Conservation (phyloP, 1,140 invertebrate genomes). For the Trichogramma pretiosum region DNA sequence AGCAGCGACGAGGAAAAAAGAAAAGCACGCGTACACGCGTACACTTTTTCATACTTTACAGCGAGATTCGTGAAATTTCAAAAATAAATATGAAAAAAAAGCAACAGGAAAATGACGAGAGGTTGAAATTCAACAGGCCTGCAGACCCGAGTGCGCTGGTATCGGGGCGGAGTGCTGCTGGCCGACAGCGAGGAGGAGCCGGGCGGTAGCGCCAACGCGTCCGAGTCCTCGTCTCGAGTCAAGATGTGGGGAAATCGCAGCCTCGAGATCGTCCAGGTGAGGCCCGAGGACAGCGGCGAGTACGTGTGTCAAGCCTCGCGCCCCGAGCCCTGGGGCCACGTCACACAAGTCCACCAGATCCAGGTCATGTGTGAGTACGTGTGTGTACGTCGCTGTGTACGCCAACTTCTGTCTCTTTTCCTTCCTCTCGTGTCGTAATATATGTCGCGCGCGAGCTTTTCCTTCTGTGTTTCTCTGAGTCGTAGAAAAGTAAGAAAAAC, state of each 20-base stretch:
- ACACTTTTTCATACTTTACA: too few relatives aligned
- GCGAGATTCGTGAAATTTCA: too few relatives aligned
- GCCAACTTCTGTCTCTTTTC: neutral
- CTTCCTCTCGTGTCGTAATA: too few relatives aligned
- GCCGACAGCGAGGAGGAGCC: conserved; percentile 34
- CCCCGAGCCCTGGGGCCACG: conserved; percentile 49
- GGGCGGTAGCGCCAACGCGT: conserved; percentile 18
- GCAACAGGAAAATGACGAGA: neutral
- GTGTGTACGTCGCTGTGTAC: neutral
- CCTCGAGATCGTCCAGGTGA: conserved; percentile 54
- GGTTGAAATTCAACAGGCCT: conserved; percentile 2
- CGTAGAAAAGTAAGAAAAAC: too few relatives aligned
- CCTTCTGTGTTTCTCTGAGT: too few relatives aligned
- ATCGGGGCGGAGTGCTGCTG: conserved; percentile 43
- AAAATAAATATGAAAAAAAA: neutral
- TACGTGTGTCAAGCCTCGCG: conserved; percentile 63
- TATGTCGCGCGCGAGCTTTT: too few relatives aligned
- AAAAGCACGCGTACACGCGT: neutral
- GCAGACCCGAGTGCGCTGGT: conserved; percentile 48
- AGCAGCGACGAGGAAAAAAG: neutral
- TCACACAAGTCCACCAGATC: conserved; percentile 62
- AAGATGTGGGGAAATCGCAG: conserved; percentile 61
- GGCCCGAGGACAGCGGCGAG: conserved; percentile 57
- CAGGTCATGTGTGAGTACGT: conserved; percentile 63
- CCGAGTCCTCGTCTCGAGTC: conserved; percentile 36